Conservation (phyloP, 2,888 invertebrate species). For the Lagria hirta region DNA sequence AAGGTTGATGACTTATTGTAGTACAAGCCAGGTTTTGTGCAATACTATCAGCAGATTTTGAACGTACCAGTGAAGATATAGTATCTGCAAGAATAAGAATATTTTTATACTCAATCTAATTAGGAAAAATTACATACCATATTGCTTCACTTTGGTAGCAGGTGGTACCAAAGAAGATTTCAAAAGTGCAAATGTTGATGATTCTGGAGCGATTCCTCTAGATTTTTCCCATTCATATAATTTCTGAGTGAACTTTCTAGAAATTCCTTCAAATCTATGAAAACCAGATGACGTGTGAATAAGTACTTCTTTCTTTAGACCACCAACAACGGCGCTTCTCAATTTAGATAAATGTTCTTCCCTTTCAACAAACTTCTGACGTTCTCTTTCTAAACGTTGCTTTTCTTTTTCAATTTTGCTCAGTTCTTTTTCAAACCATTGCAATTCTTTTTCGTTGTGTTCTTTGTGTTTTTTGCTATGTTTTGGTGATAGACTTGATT, state of each 20-base stretch:
- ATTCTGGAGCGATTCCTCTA: constrained; percentile 82
- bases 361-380: constrained; percentile 65
- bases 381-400: constrained; percentile 61
- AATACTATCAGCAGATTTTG: constrained; percentile 77
- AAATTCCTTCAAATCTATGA: constrained; percentile 83
- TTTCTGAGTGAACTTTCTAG: constrained; percentile 85
- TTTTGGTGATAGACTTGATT: constrained; percentile 47
- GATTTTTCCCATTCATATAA: constrained; percentile 91
- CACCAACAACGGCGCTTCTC: constrained; percentile 59
- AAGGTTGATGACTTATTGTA: constrained; percentile 65
- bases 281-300: constrained; percentile 82
- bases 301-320: constrained; percentile 69
- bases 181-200: constrained; percentile 79
- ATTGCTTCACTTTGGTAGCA: too few species aligned
- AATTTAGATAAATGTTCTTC: constrained; percentile 66
- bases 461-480: constrained; percentile 48
- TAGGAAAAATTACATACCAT: constrained; percentile 3
- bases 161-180: constrained; percentile 62
- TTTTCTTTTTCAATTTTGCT: constrained; percentile 64
- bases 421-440: constrained; percentile 63
- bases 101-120: background rate
- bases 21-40: constrained; percentile 57
- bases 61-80: constrained; percentile 59
- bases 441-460: constrained; percentile 57
- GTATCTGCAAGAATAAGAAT: constrained; percentile 9